Base-by-base conservation (phyloP, 2,797 vertebrate species). In the Pelodytes ibericus region DNA sequence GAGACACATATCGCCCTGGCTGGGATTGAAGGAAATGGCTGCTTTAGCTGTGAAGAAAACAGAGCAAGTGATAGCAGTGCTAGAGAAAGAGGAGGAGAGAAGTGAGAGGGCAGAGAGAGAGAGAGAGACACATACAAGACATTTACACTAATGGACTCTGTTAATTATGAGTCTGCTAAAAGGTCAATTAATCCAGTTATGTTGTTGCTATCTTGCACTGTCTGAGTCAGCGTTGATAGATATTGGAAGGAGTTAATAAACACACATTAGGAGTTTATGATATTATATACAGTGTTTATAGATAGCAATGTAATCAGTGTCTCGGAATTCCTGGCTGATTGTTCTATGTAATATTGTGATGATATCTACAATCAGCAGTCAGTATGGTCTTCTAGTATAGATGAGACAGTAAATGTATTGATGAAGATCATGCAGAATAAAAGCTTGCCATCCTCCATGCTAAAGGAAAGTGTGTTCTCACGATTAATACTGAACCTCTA, bases 141-240 rank as follows among this genome's bases (percentile, higher is more conserved):
- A 73, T 79, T 69, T 71, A 79, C 76, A 73, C 71, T 79, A 73
- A 79, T 73, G 71, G 76, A 73, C 69, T 73, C 60, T 68, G 57
- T 73, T 79, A 79, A 79, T 79, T 79, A 72, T 71, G n/a, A 79
- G 63, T 57, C 57, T 68, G 62, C 59, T 44, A 44, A 68, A 67
- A 73, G 76, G 75, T 78, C 75, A 78, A 78, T 78, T 59, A 72
- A 72, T 59, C 41, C 70, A 72, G 69, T 78, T 72, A 72, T 78
- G 67, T 72, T 72, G 58, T 22, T 27, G 25, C 39, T 59, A 31
- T 49, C 47, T 59, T 72, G 57, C 53, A 59, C 26, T 36, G 27
- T 47, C 59, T 66, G 18, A 47, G 36, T 77, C 68, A 72, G 39
- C 53, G 58, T 51, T 27, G 30, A 59, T 30, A 59, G 58, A 36